Evolutionary conservation across 2,888 invertebrate genomes (phyloP).

Genomic region (Phyto melanocephala): DNA sequence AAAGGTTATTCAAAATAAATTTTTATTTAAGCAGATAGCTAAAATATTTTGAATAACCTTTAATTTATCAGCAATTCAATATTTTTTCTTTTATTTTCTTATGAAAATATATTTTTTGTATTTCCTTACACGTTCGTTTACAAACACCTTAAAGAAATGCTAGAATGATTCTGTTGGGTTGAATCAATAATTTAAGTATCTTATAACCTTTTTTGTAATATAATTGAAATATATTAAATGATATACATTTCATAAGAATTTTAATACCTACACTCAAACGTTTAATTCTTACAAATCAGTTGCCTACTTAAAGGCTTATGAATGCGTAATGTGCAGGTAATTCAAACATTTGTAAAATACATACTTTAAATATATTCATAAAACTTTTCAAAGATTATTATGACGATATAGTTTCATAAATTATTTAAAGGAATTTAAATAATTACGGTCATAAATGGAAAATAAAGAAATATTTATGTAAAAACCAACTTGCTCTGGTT

Average conservation of each 20-base stretch:
- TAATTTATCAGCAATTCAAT: no score
- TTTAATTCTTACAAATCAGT: constrained; percentile 15
- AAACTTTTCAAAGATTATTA: not conserved
- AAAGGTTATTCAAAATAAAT: no score
- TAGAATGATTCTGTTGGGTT: not conserved
- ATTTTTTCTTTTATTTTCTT: no score
- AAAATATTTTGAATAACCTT: no score
- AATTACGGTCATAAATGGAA: not conserved
- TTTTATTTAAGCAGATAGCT: no score
- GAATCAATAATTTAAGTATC: not conserved
- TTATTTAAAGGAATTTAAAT: not conserved
- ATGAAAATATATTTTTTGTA: no score
- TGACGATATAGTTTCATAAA: not conserved
- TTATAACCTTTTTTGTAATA: not conserved
- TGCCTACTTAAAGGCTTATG: constrained; percentile 41
- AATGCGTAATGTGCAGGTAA: not conserved
- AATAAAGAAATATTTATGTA: not conserved
- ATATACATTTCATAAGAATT: not conserved
- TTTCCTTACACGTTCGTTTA: no score
- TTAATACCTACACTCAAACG: not conserved
- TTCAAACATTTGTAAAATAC: not conserved
- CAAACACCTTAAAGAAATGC: no score
- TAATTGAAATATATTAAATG: constrained; percentile 18
- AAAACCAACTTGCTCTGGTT: no score
- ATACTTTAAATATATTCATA: not conserved